phyloP scores from a whole-genome alignment of 2,888 invertebrate genomes.

The Volucella inanis region DNA sequence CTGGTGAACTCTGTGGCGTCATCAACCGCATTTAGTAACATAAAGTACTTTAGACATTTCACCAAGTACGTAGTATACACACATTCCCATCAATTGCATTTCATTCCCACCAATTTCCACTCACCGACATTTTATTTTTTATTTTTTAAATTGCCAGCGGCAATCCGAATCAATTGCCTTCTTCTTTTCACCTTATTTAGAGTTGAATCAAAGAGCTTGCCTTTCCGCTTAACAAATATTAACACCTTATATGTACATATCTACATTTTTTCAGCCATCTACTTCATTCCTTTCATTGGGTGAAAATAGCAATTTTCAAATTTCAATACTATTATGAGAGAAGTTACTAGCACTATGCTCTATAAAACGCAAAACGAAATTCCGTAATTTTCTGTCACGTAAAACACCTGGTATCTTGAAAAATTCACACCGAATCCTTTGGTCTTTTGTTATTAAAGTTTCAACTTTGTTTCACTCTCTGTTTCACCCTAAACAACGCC shows the following conservation, averaged over 20 bases:
- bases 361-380: slow-evolving; percentile 11
- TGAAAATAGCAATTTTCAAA: slow-evolving; percentile 25
- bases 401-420: slow-evolving; percentile 67
- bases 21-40: no score
- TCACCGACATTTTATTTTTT: no score
- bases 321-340: slow-evolving; percentile 31
- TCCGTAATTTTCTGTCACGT: slow-evolving; percentile 59
- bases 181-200: no score
- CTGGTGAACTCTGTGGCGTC: no score
- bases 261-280: neutral
- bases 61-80: no score
- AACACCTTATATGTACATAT: slow-evolving; percentile 18
- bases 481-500: neutral
- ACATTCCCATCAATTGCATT: no score
- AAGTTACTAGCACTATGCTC: slow-evolving; percentile 7
- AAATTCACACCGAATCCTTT: slow-evolving; percentile 58
- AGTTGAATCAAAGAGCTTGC: neutral
- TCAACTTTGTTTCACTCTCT: slow-evolving; percentile 41
- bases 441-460: slow-evolving; percentile 62
- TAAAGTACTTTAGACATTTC: no score
- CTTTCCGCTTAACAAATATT: neutral
- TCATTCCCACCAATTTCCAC: no score
- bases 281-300: neutral
- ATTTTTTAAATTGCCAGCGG: no score
- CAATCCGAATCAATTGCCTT: no score